Evolutionary conservation across 1,140 invertebrate species (phyloP).

Genomic region (Drosophila tani): DNA sequence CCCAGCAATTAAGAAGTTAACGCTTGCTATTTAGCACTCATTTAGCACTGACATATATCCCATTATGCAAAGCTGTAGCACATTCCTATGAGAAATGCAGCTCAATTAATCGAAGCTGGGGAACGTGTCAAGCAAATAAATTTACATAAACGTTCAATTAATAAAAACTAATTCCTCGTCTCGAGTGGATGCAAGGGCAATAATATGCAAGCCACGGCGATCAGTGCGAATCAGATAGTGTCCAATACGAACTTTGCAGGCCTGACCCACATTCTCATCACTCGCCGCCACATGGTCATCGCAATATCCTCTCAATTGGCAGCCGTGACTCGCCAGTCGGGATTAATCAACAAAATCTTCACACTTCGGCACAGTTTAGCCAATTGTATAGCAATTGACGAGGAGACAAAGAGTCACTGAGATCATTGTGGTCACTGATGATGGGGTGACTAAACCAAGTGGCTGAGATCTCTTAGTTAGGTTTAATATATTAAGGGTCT

Average conservation of each 20-base stretch:
- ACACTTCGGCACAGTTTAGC: slow-evolving; percentile 37
- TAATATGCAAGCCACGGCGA: slow-evolving; percentile 3
- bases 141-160: slow-evolving; percentile 65
- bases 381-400: slow-evolving; percentile 50
- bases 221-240: too few species aligned
- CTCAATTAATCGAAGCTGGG: slow-evolving; percentile 63
- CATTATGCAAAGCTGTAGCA: slow-evolving; percentile 27
- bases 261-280: slow-evolving; percentile 46
- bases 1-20: slow-evolving; percentile 31
- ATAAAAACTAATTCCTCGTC: slow-evolving; percentile 59
- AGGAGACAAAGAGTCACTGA: slow-evolving; percentile 20
- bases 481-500: not conserved
- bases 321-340: slow-evolving; percentile 11
- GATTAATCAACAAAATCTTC: slow-evolving; percentile 54
- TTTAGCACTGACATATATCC: slow-evolving; percentile 51
- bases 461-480: slow-evolving; percentile 10
- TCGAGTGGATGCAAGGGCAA: slow-evolving; percentile 47
- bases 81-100: slow-evolving; percentile 40
- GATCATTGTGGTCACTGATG: slow-evolving; percentile 8
- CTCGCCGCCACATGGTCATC: slow-evolving; percentile 16
- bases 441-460: slow-evolving; percentile 30
- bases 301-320: slow-evolving; percentile 51
- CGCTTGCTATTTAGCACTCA: slow-evolving; percentile 48
- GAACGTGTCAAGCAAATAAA: slow-evolving; percentile 69
- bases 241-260: slow-evolving; percentile 14